Percentiles rank a stretch among this genome's conserved stretches.
phyloP scores from a whole-genome alignment of 1,140 invertebrate genomes.

The Rhysida immarginata region DNA sequence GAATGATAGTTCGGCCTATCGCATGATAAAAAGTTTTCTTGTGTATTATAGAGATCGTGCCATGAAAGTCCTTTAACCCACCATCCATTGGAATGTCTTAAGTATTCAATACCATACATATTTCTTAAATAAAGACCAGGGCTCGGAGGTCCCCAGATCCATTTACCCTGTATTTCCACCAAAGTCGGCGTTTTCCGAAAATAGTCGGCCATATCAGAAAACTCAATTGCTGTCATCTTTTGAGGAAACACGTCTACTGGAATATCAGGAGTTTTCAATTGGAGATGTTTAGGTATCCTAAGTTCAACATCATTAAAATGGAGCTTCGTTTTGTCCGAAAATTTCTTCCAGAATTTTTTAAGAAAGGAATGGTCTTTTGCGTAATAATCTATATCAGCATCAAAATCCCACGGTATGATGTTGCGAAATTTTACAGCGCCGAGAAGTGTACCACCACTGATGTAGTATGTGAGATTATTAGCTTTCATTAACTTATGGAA shows the following conservation, averaged over 20 bases:
- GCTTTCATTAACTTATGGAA: neutral
- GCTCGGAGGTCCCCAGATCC: constrained; percentile 21
- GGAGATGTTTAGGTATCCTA: too few species aligned
- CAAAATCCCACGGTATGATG: neutral
- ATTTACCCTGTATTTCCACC: constrained; percentile 18
- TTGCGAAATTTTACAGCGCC: neutral
- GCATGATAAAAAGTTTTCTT: too few species aligned
- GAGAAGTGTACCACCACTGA: neutral
- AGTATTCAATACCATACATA: constrained; percentile 20
- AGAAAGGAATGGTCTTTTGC: neutral
- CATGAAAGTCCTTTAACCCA: neutral
- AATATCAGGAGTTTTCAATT: neutral
- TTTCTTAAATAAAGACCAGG: constrained; percentile 24
- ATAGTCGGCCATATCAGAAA: constrained; percentile 9
- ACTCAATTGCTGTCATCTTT: neutral
- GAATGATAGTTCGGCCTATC: too few species aligned
- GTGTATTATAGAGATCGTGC: too few species aligned
- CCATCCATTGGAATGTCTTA: constrained; percentile 16
- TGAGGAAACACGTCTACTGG: neutral
- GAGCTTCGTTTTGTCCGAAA: constrained; percentile 14
- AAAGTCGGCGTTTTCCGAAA: constrained; percentile 16
- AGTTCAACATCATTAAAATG: neutral
- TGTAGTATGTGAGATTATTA: neutral
- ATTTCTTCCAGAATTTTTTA: constrained; percentile 4
- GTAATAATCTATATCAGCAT: neutral